These are phyloP conservation scores for Cephalotes varians DNA, from an alignment of 2,888 invertebrate species.

Conservation along the genomic window DNA sequence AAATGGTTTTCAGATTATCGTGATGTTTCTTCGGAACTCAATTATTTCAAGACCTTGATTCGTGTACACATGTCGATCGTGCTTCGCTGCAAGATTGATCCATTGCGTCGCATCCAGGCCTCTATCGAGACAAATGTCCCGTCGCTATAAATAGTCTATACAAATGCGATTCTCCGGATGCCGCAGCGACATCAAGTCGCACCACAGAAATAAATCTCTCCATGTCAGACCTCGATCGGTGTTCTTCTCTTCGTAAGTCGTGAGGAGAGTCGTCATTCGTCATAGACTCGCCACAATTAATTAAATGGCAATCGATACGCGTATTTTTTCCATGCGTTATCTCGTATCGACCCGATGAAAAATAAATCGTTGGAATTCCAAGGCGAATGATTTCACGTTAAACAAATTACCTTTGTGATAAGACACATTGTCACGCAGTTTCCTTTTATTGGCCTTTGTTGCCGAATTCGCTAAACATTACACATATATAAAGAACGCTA, in stretches of 20 bases:
- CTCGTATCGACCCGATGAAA: neutral
- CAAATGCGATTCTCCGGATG: constrained; percentile 47
- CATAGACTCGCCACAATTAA: constrained; percentile 44
- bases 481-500: neutral
- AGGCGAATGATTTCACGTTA: constrained; percentile 13
- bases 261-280: constrained; percentile 17
- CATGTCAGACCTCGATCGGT: constrained; percentile 18
- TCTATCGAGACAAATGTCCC: constrained; percentile 49
- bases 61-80: neutral
- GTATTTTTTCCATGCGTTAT: constrained; percentile 11
- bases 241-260: neutral
- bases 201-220: constrained; percentile 47
- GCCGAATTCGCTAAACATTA: neutral
- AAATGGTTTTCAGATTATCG: neutral
- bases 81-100: constrained; percentile 33
- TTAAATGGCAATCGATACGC: constrained; percentile 20
- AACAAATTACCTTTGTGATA: constrained; percentile 36
- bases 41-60: constrained; percentile 14
- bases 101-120: constrained; percentile 25
- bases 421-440: neutral
- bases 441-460: neutral
- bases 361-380: constrained; percentile 16
- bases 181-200: constrained; percentile 44
- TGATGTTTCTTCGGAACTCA: neutral
- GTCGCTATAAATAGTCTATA: constrained; percentile 49